Evolutionary conservation across 2,797 vertebrate species (phyloP).

Genomic region (Tenualosa ilisha): DNA sequence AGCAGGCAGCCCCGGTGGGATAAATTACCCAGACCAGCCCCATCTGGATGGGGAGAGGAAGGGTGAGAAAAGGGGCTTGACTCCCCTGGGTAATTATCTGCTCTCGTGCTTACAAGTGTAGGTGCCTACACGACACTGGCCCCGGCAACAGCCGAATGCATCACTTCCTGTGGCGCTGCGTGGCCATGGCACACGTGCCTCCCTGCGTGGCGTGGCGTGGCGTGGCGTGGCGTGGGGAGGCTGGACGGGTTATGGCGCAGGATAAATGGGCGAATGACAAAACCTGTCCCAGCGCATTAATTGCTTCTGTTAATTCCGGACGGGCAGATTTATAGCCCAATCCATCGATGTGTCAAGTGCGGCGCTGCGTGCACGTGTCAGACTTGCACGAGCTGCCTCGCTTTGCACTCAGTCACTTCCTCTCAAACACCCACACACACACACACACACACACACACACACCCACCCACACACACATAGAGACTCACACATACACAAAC

Average conservation of each 20-base stretch:
- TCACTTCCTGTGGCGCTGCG: constrained; percentile 55
- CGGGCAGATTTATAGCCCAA: constrained; percentile 70
- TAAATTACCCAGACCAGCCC: not conserved
- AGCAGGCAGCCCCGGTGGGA: not conserved
- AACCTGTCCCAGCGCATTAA: constrained; percentile 65
- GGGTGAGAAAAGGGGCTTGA: not conserved
- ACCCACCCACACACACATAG: not conserved
- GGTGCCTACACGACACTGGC: constrained; percentile 37
- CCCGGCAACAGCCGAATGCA: constrained; percentile 64
- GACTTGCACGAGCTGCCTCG: not conserved
- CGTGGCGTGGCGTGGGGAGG: too few relatives aligned
- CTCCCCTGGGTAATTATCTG: constrained; percentile 50
- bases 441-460: not conserved
- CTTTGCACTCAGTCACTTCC: not conserved
- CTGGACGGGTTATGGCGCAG: constrained; percentile 16
- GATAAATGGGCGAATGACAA: constrained; percentile 58
- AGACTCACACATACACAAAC: not conserved
- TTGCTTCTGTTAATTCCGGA: constrained; percentile 62
- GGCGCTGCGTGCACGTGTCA: constrained; percentile 50
- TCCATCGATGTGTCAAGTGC: constrained; percentile 61
- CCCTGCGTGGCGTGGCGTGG: not conserved
- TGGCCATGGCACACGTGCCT: constrained; percentile 30
- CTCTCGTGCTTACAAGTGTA: constrained; percentile 45
- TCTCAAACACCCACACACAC: not conserved
- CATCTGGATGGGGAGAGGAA: not conserved